These are phyloP conservation scores for Merops nubicus DNA, from an alignment of 2,113 vertebrate genomes.

Conservation along the genomic window DNA sequence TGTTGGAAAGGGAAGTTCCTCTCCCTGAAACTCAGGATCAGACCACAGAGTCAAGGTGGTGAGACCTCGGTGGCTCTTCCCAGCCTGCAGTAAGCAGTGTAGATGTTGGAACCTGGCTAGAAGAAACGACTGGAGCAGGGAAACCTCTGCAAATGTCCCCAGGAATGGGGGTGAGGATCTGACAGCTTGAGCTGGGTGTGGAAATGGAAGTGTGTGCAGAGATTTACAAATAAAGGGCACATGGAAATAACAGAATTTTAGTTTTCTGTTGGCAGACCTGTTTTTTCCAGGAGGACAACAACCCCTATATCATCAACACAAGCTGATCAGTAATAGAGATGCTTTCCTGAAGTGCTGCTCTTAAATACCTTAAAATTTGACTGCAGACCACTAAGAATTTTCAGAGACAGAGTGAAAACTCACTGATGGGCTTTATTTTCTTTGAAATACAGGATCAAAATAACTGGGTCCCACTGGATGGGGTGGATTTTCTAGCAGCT, in stretches of 20 bases:
- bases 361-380: background rate
- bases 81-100: background rate
- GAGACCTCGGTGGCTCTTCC: background rate
- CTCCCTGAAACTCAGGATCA: background rate
- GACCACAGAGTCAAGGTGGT: background rate
- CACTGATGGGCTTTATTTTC: rapidly evolving
- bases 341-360: background rate
- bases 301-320: background rate
- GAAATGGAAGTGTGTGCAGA: background rate
- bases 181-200: background rate
- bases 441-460: background rate
- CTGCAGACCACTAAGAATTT: background rate
- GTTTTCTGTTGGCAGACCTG: background rate
- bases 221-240: background rate
- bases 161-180: background rate
- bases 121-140: too few relatives aligned
- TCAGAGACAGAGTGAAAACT: background rate
- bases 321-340: background rate
- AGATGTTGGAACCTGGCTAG: background rate
- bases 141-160: background rate
- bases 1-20: background rate
- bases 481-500: background rate
- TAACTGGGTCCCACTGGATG: background rate
- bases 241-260: background rate
- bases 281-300: background rate